Evolutionary conservation across 2,797 vertebrate species (phyloP), one percentile per base, ranked within the genome.

Genomic region (Merluccius polli): DNA sequence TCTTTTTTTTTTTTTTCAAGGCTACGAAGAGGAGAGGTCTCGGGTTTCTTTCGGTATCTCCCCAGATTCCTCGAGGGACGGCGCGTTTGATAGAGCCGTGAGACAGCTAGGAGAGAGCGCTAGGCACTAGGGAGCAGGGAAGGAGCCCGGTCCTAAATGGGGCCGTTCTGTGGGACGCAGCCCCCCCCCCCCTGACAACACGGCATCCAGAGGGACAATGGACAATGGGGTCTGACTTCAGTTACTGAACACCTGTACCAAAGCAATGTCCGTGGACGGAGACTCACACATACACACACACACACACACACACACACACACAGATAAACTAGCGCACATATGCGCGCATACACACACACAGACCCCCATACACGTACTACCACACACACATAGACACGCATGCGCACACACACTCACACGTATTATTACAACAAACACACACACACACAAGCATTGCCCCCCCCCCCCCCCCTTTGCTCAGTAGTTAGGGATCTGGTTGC

Each of bases 201-300:
- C 78, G 82, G 71, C 80, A 79, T 88, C 87, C 88, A 38, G 21
- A 69, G 72, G 90, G 83, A 91, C 86, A 90, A 86, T 82, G 80
- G 81, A 93, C 92, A 94, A 93, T 89, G 87, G 78, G 81, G 71
- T 80, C 72, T 0, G 74, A 83, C 86, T 92, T 80, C 48, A 75
- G 82, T 90, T 88, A 88, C 89, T 8, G 29, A 52, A 81, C 82
- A 88, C 86, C 82, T 86, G 86, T 76, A 79, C 21, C 10, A 18
- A 21, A 16, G 30, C 71, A 79, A 75, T 71, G 73, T 78, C 36
- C 30, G 32, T 27, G 68, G 67, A 73, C 83, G 75, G 79, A 71
- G 72, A 38, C 59, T 18, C 73, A 72, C 29, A 75, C 74, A 75
- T 73, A 77, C 18, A 77, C 79, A 74, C 74, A 73, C 71, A 73